These are phyloP conservation scores for Melieria omissa DNA, from an alignment of 2,888 invertebrate genomes.

Conservation along the genomic window DNA sequence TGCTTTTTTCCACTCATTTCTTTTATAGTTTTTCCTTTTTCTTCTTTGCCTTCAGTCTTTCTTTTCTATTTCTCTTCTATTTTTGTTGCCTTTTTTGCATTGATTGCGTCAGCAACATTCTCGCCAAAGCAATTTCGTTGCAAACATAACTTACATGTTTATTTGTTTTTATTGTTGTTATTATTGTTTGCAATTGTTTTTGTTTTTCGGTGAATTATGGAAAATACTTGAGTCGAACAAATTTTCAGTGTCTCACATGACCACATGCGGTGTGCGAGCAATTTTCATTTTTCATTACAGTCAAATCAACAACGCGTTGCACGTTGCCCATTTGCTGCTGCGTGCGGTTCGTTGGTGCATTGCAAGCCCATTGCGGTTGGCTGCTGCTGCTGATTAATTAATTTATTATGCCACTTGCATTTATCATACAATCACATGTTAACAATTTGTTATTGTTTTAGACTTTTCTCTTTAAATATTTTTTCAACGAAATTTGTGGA, in stretches of 20 bases:
- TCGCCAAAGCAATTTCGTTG: too few species aligned
- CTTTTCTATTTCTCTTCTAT: background rate
- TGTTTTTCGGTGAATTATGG: background rate
- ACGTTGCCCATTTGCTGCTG: background rate
- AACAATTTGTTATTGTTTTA: background rate
- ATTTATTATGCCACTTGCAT: slow-evolving; percentile 6
- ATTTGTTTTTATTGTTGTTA: too few species aligned
- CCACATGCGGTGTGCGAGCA: slow-evolving; percentile 2
- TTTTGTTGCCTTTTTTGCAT: background rate
- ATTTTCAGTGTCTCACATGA: background rate
- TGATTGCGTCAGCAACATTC: background rate
- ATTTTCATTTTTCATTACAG: background rate
- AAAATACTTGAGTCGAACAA: background rate
- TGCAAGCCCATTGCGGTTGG: background rate
- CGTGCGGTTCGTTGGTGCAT: background rate
- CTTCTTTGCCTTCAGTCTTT: background rate
- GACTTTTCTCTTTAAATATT: background rate
- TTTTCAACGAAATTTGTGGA: background rate
- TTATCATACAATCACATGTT: background rate
- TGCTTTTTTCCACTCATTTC: background rate
- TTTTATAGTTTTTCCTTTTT: background rate
- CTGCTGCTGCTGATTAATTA: slow-evolving; percentile 1
- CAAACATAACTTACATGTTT: too few species aligned
- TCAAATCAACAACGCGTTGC: background rate
- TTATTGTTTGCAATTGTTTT: too few species aligned